phyloP scores from a whole-genome alignment of 2,797 vertebrate species.

The Scomberomorus guttatus region DNA sequence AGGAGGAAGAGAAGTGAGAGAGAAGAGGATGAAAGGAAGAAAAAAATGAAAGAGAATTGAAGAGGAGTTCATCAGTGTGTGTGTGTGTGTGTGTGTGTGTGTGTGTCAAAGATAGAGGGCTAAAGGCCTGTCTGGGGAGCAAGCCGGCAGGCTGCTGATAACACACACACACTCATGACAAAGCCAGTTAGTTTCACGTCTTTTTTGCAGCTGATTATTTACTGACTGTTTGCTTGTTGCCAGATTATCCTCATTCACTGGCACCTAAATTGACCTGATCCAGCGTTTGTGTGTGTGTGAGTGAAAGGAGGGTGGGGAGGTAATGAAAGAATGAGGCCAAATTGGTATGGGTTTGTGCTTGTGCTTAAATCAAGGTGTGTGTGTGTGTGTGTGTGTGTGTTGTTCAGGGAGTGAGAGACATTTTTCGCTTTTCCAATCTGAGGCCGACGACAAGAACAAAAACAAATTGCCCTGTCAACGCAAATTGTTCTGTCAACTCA shows the following conservation, averaged over 20 bases:
- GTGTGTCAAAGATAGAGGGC: conserved; percentile 23
- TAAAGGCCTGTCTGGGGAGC: conserved; percentile 48
- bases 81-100: conserved; percentile 31
- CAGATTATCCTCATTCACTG: conserved; percentile 42
- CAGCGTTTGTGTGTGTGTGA: not conserved
- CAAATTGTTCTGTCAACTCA: conserved; percentile 65
- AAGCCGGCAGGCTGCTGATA: conserved; percentile 49
- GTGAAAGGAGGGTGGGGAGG: not conserved
- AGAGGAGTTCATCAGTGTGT: not conserved
- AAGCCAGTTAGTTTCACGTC: conserved; percentile 19
- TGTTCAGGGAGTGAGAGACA: conserved; percentile 1
- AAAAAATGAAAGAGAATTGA: not conserved
- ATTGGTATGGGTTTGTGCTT: not conserved
- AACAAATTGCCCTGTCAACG: conserved; percentile 70
- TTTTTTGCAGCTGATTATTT: conserved; percentile 38
- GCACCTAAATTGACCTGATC: conserved; percentile 25
- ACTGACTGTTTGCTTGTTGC: conserved; percentile 35
- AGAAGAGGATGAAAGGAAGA: not conserved
- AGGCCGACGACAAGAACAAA: conserved; percentile 50
- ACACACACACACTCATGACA: conserved; percentile 28
- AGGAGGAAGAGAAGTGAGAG: not conserved
- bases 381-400: not conserved
- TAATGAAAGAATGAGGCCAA: conserved; percentile 1
- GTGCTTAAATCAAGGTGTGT: conserved; percentile 4
- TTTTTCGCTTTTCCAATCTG: conserved; percentile 56